Evolutionary conservation across 2,113 vertebrate species (phyloP), one percentile per base, ranked within the genome.

Genomic region (Capreolus pygargus): DNA sequence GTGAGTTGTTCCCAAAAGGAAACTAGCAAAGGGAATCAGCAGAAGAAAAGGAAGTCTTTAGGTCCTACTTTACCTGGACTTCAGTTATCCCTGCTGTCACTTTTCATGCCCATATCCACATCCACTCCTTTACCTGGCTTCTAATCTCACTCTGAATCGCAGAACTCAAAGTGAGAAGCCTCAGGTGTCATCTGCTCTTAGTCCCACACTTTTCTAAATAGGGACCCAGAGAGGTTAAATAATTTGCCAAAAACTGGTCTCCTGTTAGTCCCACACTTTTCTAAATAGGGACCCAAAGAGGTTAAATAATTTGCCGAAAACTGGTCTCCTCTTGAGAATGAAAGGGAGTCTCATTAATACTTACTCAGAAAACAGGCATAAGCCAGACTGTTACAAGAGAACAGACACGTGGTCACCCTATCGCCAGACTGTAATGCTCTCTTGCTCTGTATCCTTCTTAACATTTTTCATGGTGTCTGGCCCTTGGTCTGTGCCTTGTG

Each of bases 1-100:
- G 98, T 99, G 94, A 98, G 98, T 98, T 86, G 70, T 86, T 95
- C 83, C 84, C 83, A 57, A 81, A 96, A 96, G 70, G 83, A 94
- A 82, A 89, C 50, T 55, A 89, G 43, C 25, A 45, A 30, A 84
- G 36, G 52, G 7, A 54, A 79, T 57, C 7, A 8, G 30, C 57
- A 82, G 43, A 86, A 86, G 52, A 86, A 70, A 58, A 94, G 61
- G 84, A 89, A 86, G 43, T 39, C 74, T 60, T 86, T 89, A 87
- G 70, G 57, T 76, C 33, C 92, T 91, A 6, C 70, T 70, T 91
- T n/a, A 19, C 43, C n/a, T 61, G 39, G 61, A 33, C 30, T 92
- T 45, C 39, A 45, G 14, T 83, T 79, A 14, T 10, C 45, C 57
- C 14, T 2, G 76, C 50, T 43, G 54, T 81, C 30, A 27, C 54